Percentiles rank a stretch among this genome's conserved stretches.
Evolutionary conservation across 2,113 vertebrate genomes (phyloP).

Genomic region (Bungarus multicinctus): DNA sequence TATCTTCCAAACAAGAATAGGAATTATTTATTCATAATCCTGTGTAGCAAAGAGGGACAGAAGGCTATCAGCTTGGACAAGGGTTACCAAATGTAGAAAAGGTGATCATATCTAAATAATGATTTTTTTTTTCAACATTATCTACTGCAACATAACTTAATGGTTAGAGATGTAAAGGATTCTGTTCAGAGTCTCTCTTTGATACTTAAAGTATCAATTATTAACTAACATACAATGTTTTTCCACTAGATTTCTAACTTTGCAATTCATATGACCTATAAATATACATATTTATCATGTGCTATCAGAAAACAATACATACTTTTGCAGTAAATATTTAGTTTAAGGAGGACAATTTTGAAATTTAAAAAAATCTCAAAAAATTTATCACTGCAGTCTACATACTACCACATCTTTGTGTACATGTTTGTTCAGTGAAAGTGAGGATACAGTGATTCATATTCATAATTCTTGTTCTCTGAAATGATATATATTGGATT

Average conservation of each 20-base stretch:
- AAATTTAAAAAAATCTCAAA: background rate
- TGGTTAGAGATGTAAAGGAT: background rate
- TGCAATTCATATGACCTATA: background rate
- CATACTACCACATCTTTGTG: background rate
- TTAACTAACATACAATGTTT: background rate
- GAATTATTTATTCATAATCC: background rate
- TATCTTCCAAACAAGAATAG: background rate
- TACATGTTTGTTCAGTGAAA: background rate
- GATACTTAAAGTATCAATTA: background rate
- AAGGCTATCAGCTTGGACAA: background rate
- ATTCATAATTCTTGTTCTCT: background rate
- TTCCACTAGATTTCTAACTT: background rate
- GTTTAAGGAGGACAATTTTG: background rate
- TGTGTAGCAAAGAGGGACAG: background rate
- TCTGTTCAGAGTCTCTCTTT: background rate
- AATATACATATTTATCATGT: background rate
- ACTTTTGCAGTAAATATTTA: background rate
- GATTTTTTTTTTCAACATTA: background rate
- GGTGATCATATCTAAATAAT: background rate
- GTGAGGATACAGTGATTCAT: background rate
- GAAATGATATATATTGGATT: background rate
- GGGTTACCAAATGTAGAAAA: background rate
- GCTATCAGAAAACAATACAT: background rate
- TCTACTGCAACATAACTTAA: background rate
- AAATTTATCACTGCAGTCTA: background rate